Evolutionary conservation across 2,888 invertebrate species (phyloP), one percentile per base, ranked within the genome.

Genomic region (Papilio gigon): DNA sequence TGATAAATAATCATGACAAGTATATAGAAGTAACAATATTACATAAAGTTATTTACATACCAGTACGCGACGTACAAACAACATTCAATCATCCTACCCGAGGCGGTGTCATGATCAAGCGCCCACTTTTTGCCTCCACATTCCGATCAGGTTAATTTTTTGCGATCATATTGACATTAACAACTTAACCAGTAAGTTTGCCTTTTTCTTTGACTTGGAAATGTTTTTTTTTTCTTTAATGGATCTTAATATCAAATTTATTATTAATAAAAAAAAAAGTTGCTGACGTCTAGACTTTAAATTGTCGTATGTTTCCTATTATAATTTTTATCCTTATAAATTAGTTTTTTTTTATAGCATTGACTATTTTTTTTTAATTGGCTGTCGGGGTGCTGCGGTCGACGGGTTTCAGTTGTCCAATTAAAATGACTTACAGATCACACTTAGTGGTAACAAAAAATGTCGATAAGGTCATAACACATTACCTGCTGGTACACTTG

Each of bases 111-210:
- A 59, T 61, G 33, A 60, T 35, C 71, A 71, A 72, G 72, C 77
- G 75, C 78, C 77, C 76, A 79, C 78, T 83, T 83, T 85, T 84
- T 84, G 77, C 73, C 67, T 71, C 73, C 71, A 70, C 77, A 84
- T 84, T 82, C 82, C 81, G 76, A 76, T 74, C 77, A 74, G 72
- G 76, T 77, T 73, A 58, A 72, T 80, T 84, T 80, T 83, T 83
- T 79, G 74, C 65, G 65, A 69, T 69, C 37, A 25, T 74, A 74
- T 73, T 73, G 73, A 67, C 72, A 73, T 73, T 73, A 73, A 69
- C 56, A 61, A 68, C 64, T 63, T 67, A 64, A 44, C 65, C 63
- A 69, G 59, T 70, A 66, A 58, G 65, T 69, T 69, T 69, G 70
- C 69, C 40, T 27, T 64, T 64, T 64, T 47, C 47, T 58, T 17